These are phyloP conservation scores for Sternarchorhynchus goeldii DNA, from an alignment of 2,797 vertebrate genomes.

Conservation along the genomic window DNA sequence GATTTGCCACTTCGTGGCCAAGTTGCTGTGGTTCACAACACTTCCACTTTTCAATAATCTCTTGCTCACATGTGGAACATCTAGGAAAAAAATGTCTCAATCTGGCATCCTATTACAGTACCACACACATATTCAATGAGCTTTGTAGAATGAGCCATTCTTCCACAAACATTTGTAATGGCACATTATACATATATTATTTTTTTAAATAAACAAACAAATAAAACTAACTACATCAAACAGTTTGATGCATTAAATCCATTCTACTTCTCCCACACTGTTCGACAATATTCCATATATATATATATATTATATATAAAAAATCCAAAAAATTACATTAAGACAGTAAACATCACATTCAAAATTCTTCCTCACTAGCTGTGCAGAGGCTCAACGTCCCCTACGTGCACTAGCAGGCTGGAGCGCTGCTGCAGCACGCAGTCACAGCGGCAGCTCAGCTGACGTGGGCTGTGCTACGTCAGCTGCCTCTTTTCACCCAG, in stretches of 20 bases:
- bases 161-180: too few relatives aligned
- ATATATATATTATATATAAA: too few relatives aligned
- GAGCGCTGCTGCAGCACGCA: constrained; percentile 60
- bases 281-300: too few relatives aligned
- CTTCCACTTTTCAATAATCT: too few relatives aligned
- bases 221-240: not conserved
- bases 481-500: constrained; percentile 77
- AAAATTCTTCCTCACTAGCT: constrained; percentile 5
- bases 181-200: too few relatives aligned
- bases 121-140: too few relatives aligned
- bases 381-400: constrained; percentile 30
- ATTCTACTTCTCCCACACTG: not conserved
- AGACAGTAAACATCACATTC: constrained; percentile 6
- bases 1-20: too few relatives aligned
- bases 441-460: constrained; percentile 77
- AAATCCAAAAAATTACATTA: not conserved
- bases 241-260: not conserved
- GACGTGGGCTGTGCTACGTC: constrained; percentile 80
- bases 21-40: too few relatives aligned
- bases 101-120: too few relatives aligned
- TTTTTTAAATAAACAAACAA: not conserved
- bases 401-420: constrained; percentile 49
- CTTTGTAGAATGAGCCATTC: too few relatives aligned
- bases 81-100: too few relatives aligned
- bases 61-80: too few relatives aligned